phyloP scores from a whole-genome alignment of 2,888 invertebrate genomes.

The Spodoptera picta region DNA sequence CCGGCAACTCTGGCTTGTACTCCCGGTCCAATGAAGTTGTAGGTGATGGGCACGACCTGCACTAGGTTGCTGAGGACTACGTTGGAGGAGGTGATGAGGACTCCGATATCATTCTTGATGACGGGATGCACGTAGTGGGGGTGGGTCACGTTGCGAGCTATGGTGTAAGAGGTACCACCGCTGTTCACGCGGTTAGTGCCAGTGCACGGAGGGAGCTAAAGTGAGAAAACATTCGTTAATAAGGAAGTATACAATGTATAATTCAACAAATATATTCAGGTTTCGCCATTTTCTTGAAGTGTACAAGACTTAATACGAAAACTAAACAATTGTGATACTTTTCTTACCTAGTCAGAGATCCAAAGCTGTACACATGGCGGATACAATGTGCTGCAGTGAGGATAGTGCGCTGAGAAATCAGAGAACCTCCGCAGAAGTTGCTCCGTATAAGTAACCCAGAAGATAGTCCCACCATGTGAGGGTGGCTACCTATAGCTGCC shows the following conservation, averaged over 20 bases:
- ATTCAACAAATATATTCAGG: too few species aligned
- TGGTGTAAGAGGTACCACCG: slow-evolving; percentile 66
- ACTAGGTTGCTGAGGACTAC: slow-evolving; percentile 52
- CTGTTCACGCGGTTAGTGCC: slow-evolving; percentile 74
- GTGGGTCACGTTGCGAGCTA: slow-evolving; percentile 73
- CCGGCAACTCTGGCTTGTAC: slow-evolving; percentile 66
- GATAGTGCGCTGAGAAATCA: slow-evolving; percentile 63
- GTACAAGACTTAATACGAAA: too few species aligned
- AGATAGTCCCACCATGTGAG: slow-evolving; percentile 72
- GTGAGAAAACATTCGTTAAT: too few species aligned
- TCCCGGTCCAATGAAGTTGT: slow-evolving; percentile 48
- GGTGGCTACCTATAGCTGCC: slow-evolving; percentile 67
- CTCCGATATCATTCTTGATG: slow-evolving; percentile 77
- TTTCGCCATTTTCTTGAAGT: too few species aligned
- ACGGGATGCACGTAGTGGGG: slow-evolving; percentile 63
- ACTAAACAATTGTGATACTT: too few species aligned
- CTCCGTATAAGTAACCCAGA: slow-evolving; percentile 62
- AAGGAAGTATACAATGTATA: not conserved
- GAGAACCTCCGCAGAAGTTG: slow-evolving; percentile 74
- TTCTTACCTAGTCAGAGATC: slow-evolving; percentile 29
- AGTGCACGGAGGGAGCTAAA: slow-evolving; percentile 67
- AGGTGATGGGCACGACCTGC: slow-evolving; percentile 55
- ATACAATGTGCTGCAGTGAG: slow-evolving; percentile 81
- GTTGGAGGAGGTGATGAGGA: slow-evolving; percentile 61
- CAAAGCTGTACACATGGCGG: slow-evolving; percentile 39